A percentile compares a stretch with the other conserved stretches of the same genome.
phyloP scores from a whole-genome alignment of 2,888 invertebrate genomes.

The Sarcophaga caerulescens region DNA sequence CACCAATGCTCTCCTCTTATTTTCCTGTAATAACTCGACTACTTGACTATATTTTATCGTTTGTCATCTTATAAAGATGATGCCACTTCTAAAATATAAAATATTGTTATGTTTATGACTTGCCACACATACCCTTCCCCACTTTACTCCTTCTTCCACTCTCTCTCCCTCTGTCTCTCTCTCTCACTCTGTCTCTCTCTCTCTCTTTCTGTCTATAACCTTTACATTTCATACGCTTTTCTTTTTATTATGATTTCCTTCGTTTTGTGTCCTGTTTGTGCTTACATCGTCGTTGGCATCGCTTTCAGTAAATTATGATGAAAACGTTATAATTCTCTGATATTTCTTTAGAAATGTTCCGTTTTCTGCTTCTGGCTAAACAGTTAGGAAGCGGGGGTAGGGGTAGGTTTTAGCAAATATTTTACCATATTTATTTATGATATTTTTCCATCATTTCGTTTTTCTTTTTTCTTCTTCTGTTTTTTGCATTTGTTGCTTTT shows the following conservation, averaged over 20 bases:
- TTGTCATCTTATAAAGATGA: conserved; percentile 70
- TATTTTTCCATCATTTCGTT: conserved; percentile 20
- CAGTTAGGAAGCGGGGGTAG: neutral
- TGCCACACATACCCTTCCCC: conserved; percentile 20
- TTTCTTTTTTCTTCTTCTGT: neutral
- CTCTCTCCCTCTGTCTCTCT: neutral
- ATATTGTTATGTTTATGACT: conserved; percentile 68
- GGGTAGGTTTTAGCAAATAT: conserved; percentile 44
- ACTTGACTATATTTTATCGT: conserved; percentile 67
- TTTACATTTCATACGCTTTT: too few relatives aligned
- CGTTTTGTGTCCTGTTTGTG: conserved; percentile 1
- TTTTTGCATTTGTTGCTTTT: conserved; percentile 27
- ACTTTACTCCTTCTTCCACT: neutral
- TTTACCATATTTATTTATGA: conserved; percentile 65
- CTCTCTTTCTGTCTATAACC: neutral
- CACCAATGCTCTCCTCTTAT: neutral
- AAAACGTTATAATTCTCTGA: conserved; percentile 60
- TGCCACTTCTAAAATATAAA: conserved; percentile 70
- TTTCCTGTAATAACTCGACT: conserved; percentile 35
- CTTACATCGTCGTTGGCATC: conserved; percentile 19
- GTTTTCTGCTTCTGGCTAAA: conserved; percentile 16
- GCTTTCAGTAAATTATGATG: conserved; percentile 64
- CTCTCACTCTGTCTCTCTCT: neutral
- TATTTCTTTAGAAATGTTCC: conserved; percentile 55
- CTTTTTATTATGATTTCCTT: neutral